Conservation (phyloP, 2,797 vertebrate species). For the Crocidura indochinensis region DNA sequence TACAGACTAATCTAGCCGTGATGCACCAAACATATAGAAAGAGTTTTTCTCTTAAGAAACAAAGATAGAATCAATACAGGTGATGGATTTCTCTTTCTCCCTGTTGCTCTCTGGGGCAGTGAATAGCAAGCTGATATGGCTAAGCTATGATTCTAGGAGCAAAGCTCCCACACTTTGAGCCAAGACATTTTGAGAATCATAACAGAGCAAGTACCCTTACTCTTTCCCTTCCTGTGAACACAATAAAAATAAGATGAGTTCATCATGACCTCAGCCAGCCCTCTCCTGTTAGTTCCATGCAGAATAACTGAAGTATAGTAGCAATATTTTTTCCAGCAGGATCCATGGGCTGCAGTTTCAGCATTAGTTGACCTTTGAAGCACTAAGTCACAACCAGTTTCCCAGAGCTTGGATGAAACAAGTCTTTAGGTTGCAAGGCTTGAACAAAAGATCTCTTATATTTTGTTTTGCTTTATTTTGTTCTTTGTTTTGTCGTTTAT, state of each 20-base stretch:
- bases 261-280: not conserved
- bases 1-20: not conserved
- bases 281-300: not conserved
- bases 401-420: not conserved
- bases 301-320: not conserved
- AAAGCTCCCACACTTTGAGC: not conserved
- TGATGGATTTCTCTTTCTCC: not conserved
- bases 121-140: not conserved
- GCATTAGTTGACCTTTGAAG: not conserved
- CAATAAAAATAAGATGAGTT: not conserved
- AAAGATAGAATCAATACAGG: not conserved
- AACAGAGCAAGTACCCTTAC: not conserved
- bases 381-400: not conserved
- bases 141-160: not conserved
- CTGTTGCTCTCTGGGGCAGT: not conserved
- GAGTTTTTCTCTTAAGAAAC: not conserved
- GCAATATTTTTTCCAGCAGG: not conserved
- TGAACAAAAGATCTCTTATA: not conserved
- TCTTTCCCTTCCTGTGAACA: not conserved
- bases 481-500: not conserved
- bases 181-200: conserved; percentile 20
- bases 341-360: not conserved
- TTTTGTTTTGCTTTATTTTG: not conserved
- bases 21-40: not conserved
- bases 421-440: not conserved